Conservation (phyloP, 2,888 invertebrate genomes). For the Gastracanthus pulcherrimus region DNA sequence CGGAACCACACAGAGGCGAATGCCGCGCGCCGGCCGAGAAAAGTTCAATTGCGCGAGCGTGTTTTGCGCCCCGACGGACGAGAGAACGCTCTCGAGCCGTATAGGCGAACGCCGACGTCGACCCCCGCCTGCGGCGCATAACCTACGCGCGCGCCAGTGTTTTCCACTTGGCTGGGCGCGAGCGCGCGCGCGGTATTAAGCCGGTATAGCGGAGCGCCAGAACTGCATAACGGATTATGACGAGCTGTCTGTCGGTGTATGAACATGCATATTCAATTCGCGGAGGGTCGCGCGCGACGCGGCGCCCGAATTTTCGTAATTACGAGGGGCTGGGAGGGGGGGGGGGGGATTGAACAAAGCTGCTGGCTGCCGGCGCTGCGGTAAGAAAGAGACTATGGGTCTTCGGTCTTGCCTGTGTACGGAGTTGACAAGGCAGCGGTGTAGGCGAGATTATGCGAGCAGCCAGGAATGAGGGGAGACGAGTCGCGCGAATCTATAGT, state of each 20-base stretch:
- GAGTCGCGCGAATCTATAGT: not conserved
- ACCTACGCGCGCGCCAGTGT: constrained; percentile 58
- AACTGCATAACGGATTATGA: constrained; percentile 2
- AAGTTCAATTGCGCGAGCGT: constrained; percentile 76
- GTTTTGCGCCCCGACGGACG: constrained; percentile 76
- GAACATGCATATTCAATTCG: constrained; percentile 50
- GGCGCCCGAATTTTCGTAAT: constrained; percentile 15
- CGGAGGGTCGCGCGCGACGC: not conserved
- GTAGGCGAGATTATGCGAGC: not conserved
- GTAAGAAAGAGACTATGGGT: not conserved
- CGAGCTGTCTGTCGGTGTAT: constrained; percentile 7
- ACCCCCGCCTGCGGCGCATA: not conserved
- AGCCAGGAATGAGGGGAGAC: not conserved
- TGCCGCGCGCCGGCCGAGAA: constrained; percentile 67
- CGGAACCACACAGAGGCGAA: constrained; percentile 44
- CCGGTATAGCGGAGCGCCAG: too few relatives aligned
- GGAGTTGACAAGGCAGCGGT: not conserved
- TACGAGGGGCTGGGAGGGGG: not conserved
- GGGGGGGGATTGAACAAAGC: not conserved
- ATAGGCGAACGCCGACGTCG: not conserved
- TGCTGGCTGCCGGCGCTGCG: not conserved
- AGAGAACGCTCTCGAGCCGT: constrained; percentile 56
- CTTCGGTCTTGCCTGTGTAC: not conserved
- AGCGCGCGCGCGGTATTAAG: too few relatives aligned
- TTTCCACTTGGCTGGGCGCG: constrained; percentile 47